Evolutionary conservation across 2,113 vertebrate genomes (phyloP).

Genomic region (Procavia capensis): DNA sequence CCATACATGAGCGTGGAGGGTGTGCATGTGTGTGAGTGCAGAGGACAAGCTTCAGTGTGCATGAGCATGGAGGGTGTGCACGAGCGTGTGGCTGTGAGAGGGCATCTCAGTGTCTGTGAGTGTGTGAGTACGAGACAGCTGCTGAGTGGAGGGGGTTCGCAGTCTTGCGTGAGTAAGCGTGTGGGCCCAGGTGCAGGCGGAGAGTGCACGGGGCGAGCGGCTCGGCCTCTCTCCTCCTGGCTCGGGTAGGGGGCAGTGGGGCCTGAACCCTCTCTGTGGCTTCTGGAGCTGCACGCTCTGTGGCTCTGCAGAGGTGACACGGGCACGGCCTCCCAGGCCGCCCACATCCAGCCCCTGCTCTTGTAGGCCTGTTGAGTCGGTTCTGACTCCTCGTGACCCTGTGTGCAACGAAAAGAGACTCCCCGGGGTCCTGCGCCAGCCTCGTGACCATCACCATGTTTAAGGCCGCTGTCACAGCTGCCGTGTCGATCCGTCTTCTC

Average conservation of each 20-base stretch:
- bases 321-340: neutral
- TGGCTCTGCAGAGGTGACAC: too few species aligned
- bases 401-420: too few species aligned
- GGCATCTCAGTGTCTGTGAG: neutral
- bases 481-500: too few species aligned
- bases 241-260: accelerated
- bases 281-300: neutral
- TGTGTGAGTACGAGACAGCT: neutral
- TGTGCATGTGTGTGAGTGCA: neutral
- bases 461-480: too few species aligned
- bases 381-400: too few species aligned
- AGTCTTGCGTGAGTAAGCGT: neutral
- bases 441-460: too few species aligned
- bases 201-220: accelerated
- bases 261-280: neutral
- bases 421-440: too few species aligned
- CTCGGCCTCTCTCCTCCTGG: neutral
- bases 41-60: neutral
- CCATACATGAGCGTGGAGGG: too few species aligned
- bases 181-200: neutral
- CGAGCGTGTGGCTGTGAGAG: too few species aligned
- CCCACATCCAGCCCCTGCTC: too few species aligned
- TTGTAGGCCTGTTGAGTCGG: too few species aligned
- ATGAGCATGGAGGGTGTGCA: neutral
- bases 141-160: neutral